Percentiles rank a stretch among this genome's conserved stretches.
Conservation (phyloP, 2,113 vertebrate genomes). For the Talpa occidentalis region DNA sequence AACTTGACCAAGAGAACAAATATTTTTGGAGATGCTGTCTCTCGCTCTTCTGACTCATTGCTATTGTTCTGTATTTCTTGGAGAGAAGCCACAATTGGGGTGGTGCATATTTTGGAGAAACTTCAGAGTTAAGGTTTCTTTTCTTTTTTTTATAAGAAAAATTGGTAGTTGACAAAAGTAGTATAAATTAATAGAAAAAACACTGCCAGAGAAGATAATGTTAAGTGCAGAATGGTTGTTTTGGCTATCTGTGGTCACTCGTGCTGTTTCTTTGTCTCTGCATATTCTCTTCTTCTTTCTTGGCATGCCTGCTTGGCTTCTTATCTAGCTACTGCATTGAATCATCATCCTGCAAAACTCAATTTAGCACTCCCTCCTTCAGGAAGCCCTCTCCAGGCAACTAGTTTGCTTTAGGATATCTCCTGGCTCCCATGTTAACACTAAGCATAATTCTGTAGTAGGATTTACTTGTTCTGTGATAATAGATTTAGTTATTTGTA, state of each 20-base stretch:
- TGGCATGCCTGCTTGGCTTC: not conserved
- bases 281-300: not conserved
- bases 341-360: not conserved
- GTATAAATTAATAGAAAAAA: constrained; percentile 29
- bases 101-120: not conserved
- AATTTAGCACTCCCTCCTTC: not conserved
- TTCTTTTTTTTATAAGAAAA: constrained; percentile 46
- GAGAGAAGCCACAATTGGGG: not conserved
- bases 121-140: not conserved
- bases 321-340: not conserved
- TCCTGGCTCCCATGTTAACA: not conserved
- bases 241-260: not conserved
- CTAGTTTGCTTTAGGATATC: not conserved
- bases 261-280: not conserved
- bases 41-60: not conserved
- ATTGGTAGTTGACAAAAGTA: not conserved
- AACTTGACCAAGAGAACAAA: not conserved
- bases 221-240: not conserved
- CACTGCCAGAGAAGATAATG: constrained; percentile 14
- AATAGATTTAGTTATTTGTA: constrained; percentile 14
- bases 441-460: not conserved
- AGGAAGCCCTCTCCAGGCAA: not conserved
- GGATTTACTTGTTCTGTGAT: not conserved
- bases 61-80: not conserved
- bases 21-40: not conserved